These are phyloP conservation scores for Proterorhinus semilunaris DNA, from an alignment of 2,113 vertebrate genomes.

Conservation along the genomic window DNA sequence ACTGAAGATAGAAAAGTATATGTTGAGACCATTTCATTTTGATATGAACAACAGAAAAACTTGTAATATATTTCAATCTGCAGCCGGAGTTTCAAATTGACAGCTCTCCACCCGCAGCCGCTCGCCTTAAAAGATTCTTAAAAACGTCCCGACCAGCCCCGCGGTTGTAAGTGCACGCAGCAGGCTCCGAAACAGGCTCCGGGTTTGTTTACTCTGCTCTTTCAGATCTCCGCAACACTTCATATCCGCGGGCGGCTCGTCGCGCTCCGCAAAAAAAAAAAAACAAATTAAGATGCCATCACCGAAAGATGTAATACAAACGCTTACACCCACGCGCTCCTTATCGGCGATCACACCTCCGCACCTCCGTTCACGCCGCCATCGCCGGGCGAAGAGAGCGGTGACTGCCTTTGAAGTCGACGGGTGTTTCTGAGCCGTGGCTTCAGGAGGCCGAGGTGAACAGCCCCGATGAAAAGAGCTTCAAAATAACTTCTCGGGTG, in stretches of 20 bases:
- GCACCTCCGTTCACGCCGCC: constrained; percentile 18
- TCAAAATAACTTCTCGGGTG: constrained; percentile 39
- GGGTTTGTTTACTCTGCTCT: background rate
- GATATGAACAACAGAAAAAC: too few relatives aligned
- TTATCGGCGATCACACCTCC: constrained; percentile 25
- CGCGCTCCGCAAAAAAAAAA: constrained; percentile 12
- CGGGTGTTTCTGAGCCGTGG: constrained; percentile 50
- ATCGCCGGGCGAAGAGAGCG: constrained; percentile 33
- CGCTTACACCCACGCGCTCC: constrained; percentile 14
- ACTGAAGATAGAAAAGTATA: too few relatives aligned
- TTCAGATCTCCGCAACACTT: background rate
- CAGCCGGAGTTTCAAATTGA: too few relatives aligned
- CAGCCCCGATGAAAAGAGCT: constrained; percentile 23
- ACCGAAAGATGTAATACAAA: constrained; percentile 5
- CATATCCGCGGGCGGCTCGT: constrained; percentile 4
- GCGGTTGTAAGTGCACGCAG: background rate
- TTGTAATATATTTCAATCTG: too few relatives aligned
- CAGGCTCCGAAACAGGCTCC: background rate
- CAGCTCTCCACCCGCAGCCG: too few relatives aligned
- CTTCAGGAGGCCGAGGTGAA: constrained; percentile 54
- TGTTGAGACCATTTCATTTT: too few relatives aligned
- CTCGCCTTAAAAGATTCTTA: too few relatives aligned
- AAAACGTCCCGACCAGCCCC: too few relatives aligned
- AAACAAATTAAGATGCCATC: constrained; percentile 19
- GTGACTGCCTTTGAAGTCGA: constrained; percentile 51